Evolutionary conservation across 2,797 vertebrate genomes (phyloP).

Genomic region (Alosa sapidissima): DNA sequence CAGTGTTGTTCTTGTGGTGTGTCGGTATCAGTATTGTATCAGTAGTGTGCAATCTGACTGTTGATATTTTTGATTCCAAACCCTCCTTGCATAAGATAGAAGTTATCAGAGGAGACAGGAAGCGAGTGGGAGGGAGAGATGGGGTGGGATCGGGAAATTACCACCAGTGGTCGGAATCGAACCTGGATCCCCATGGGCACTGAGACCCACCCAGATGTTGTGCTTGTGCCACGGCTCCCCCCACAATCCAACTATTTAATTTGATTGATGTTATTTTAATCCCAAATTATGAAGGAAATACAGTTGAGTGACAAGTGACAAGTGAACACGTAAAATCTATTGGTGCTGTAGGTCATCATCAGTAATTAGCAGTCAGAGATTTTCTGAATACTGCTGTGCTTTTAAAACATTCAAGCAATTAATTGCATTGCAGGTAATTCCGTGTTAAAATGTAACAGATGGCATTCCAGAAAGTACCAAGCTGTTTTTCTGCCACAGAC

Average conservation of each 20-base stretch:
- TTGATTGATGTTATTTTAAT: neutral
- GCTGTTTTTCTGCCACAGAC: neutral
- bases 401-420: neutral
- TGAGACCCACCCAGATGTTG: no score
- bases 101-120: neutral
- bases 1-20: slow-evolving; percentile 3
- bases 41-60: neutral
- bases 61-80: neutral
- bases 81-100: neutral
- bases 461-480: neutral
- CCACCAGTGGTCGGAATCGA: no score
- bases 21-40: neutral
- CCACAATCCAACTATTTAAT: neutral
- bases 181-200: no score
- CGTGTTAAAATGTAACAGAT: neutral
- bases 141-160: no score
- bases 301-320: neutral
- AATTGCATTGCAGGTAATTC: neutral
- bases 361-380: neutral
- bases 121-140: no score
- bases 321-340: neutral
- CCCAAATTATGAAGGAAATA: neutral
- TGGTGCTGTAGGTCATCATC: neutral
- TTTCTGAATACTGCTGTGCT: neutral
- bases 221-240: no score